Conservation (phyloP, 2,113 vertebrate species). For the Mastomys coucha region DNA sequence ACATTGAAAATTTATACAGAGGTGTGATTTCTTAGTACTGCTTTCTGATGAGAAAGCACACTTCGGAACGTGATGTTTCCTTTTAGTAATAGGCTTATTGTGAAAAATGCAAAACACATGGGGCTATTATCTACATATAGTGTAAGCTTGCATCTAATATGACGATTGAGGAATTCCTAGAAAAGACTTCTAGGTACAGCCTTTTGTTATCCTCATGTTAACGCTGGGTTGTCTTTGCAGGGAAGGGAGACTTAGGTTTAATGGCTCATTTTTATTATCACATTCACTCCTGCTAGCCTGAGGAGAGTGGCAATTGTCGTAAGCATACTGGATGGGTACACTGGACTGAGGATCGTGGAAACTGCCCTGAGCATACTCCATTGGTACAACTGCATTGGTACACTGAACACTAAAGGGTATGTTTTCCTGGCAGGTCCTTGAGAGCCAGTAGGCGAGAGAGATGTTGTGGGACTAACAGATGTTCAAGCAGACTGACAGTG, state of each 20-base stretch:
- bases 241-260: not conserved
- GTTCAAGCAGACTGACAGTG: slow-evolving; percentile 32
- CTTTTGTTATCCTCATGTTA: not conserved
- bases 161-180: not conserved
- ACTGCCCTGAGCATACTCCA: not conserved
- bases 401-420: not conserved
- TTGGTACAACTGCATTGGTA: not conserved
- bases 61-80: not conserved
- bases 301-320: not conserved
- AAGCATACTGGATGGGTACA: not conserved
- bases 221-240: not conserved
- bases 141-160: not conserved
- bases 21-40: not conserved
- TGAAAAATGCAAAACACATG: slow-evolving; percentile 42
- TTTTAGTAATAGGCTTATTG: not conserved
- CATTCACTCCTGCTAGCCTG: not conserved
- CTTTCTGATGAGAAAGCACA: slow-evolving; percentile 32
- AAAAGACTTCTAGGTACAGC: not conserved
- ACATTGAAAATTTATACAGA: not conserved
- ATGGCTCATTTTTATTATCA: not conserved
- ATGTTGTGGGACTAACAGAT: not conserved
- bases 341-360: not conserved
- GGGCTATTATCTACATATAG: not conserved
- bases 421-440: not conserved
- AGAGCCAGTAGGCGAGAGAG: slow-evolving; percentile 17